Evolutionary conservation across 2,888 invertebrate species (phyloP).

Genomic region (Nomada flava): DNA sequence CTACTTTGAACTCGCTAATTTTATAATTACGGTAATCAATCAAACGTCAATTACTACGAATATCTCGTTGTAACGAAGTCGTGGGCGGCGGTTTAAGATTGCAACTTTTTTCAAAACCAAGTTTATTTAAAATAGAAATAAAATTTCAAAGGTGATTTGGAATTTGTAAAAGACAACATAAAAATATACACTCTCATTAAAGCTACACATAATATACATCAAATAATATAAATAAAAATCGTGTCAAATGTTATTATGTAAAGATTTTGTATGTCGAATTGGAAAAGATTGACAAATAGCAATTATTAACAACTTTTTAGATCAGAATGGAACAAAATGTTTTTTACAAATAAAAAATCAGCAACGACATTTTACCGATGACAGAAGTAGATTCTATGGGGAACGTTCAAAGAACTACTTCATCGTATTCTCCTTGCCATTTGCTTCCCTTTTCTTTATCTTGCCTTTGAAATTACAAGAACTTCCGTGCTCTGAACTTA

Average conservation of each 20-base stretch:
- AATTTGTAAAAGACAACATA: no score
- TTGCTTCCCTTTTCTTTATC: conserved; percentile 1
- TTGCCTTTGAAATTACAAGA: conserved; percentile 14
- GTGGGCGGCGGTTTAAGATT: conserved; percentile 4
- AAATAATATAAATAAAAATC: neutral
- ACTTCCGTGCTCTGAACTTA: neutral
- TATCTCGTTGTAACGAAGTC: neutral
- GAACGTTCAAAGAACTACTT: neutral
- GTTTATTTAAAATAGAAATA: neutral
- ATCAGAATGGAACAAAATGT: no score
- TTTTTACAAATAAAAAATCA: no score
- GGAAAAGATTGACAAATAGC: no score
- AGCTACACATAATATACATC: neutral
- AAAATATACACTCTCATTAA: no score
- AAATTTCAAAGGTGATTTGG: neutral
- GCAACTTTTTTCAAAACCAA: neutral
- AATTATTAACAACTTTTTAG: no score
- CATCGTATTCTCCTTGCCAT: neutral
- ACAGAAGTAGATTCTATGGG: neutral
- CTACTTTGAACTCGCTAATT: neutral
- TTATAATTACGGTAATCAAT: conserved; percentile 10
- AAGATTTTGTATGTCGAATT: no score
- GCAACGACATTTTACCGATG: neutral
- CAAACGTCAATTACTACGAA: conserved; percentile 35
- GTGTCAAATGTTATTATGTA: neutral